A percentile compares a stretch with the other conserved stretches of the same genome.
These are phyloP conservation scores for Salpingus planirostris DNA, from an alignment of 2,888 invertebrate genomes.

Conservation along the genomic window DNA sequence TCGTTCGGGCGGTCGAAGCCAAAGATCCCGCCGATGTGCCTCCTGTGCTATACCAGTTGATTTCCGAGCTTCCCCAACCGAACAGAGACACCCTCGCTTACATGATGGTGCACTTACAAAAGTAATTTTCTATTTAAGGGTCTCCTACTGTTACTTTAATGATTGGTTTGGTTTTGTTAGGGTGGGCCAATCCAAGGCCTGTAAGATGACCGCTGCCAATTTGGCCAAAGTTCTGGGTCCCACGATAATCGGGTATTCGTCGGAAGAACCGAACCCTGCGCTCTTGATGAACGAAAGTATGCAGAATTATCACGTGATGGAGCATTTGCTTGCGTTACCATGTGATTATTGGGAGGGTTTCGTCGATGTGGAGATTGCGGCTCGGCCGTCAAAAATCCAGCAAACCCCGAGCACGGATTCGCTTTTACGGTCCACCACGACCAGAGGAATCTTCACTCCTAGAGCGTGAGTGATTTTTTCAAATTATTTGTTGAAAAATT, in stretches of 20 bases:
- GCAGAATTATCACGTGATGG: conserved; percentile 64
- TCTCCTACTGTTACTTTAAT: no score
- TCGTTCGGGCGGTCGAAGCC: conserved; percentile 58
- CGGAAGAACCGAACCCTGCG: conserved; percentile 58
- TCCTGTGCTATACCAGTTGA: conserved; percentile 61
- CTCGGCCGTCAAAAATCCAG: conserved; percentile 25
- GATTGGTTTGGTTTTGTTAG: no score
- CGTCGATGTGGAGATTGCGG: conserved; percentile 44
- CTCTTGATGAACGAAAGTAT: conserved; percentile 70
- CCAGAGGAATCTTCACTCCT: conserved; percentile 21
- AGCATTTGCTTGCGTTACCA: conserved; percentile 59
- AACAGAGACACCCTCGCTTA: conserved; percentile 94
- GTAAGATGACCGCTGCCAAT: conserved; percentile 87
- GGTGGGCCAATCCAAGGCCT: conserved; percentile 70
- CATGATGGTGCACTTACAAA: conserved; percentile 81
- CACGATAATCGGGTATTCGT: conserved; percentile 85
- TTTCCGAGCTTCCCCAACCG: conserved; percentile 79
- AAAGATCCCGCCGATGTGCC: conserved; percentile 51
- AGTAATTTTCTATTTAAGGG: no score
- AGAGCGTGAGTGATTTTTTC: no score
- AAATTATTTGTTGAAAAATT: not conserved
- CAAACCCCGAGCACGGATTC: conserved; percentile 41
- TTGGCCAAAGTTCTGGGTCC: conserved; percentile 89
- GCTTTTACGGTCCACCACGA: conserved; percentile 21
- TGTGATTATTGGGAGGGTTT: conserved; percentile 69